Conservation (phyloP, 2,888 invertebrate species). For the Laothoe populi region DNA sequence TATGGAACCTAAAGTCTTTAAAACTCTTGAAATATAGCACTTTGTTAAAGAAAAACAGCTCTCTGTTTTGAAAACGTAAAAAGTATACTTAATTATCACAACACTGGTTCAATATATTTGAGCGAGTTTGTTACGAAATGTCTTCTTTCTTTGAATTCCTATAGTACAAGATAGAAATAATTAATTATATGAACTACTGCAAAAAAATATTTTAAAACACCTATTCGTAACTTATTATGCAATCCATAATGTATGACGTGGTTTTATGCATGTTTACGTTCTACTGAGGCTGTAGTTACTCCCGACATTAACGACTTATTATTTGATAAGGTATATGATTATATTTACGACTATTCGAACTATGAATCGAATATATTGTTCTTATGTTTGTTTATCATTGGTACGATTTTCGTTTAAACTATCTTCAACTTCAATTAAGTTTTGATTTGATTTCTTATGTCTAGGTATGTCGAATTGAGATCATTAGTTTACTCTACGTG, state of each 20-base stretch:
- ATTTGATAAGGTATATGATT: slow-evolving; percentile 34
- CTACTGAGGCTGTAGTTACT: neutral
- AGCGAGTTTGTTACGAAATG: no score
- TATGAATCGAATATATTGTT: neutral
- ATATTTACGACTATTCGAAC: neutral
- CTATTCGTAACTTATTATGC: neutral
- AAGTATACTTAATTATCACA: no score
- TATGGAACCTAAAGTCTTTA: no score
- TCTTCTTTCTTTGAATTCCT: no score
- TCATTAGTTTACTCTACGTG: no score
- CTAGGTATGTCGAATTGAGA: no score
- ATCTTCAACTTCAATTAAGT: neutral
- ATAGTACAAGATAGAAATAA: neutral
- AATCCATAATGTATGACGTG: neutral
- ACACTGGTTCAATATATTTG: no score
- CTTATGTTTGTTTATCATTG: neutral
- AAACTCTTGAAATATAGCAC: no score
- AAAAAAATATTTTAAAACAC: neutral
- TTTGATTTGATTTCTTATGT: neutral
- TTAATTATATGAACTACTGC: neutral
- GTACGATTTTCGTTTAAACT: neutral
- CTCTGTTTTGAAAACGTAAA: no score
- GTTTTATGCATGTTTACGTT: neutral
- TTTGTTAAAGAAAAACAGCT: no score
- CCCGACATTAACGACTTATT: slow-evolving; percentile 6